Percentiles rank a stretch among this genome's conserved stretches.
Conservation (phyloP, 1,140 invertebrate genomes). For the Helicoverpa armigera region DNA sequence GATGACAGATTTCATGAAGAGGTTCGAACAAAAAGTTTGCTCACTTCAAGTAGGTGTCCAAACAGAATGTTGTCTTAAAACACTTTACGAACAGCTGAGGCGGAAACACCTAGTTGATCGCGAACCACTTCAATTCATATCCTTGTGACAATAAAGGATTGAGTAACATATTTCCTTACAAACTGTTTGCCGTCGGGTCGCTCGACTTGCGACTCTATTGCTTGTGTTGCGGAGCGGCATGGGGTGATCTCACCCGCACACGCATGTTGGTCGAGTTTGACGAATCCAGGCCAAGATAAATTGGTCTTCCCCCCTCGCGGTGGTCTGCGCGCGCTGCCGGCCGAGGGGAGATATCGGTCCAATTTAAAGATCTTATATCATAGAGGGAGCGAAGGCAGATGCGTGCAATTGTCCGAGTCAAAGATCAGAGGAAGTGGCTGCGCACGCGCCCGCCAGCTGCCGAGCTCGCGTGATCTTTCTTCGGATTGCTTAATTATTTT, state of each 20-base stretch:
- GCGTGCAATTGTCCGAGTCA: slow-evolving; percentile 80
- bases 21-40: slow-evolving; percentile 44
- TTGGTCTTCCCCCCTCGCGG: slow-evolving; percentile 54
- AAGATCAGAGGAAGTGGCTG: slow-evolving; percentile 84
- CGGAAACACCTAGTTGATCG: slow-evolving; percentile 84
- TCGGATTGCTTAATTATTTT: slow-evolving; percentile 63
- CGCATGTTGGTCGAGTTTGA: slow-evolving; percentile 30
- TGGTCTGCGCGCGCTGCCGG: slow-evolving; percentile 44
- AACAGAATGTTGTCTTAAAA: slow-evolving; percentile 51
- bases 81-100: slow-evolving; percentile 74
- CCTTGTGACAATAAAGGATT: slow-evolving; percentile 82
- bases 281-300: slow-evolving; percentile 59
- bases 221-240: background rate
- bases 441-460: slow-evolving; percentile 73
- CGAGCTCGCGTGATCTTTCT: slow-evolving; percentile 54
- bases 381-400: slow-evolving; percentile 74
- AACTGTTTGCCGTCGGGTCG: slow-evolving; percentile 48
- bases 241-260: background rate
- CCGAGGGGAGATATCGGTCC: slow-evolving; percentile 59
- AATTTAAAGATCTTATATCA: slow-evolving; percentile 66
- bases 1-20: slow-evolving; percentile 36
- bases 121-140: slow-evolving; percentile 84
- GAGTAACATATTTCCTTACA: slow-evolving; percentile 82
- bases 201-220: slow-evolving; percentile 11
- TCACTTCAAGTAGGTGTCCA: slow-evolving; percentile 51